Evolutionary conservation across 2,888 invertebrate genomes (phyloP), one percentile per base, ranked within the genome.

Genomic region (Oscheius sp.): DNA sequence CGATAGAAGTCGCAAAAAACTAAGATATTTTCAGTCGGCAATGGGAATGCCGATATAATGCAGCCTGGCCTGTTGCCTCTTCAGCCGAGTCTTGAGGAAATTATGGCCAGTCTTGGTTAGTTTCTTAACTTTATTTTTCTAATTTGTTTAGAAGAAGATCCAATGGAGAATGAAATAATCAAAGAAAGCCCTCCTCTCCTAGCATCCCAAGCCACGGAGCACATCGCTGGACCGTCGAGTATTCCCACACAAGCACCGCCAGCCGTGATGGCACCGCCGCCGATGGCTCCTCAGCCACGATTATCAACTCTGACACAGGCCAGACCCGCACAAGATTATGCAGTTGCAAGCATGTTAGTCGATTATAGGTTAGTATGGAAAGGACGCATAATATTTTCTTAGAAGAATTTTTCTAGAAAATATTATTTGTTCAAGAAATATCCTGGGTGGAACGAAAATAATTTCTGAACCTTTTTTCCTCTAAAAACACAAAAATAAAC

Each of bases 41-140:
- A 49, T 36, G 87, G 87, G 56, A 92, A 82, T 65, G 82, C 86
- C 5, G 86, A 98, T 89, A 94, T 97, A 86, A 95, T 98, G 87
- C 98, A 98, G 89, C 98, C 98, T 62, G 95, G 95, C 86, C 90
- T 98, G 85, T 93, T 95, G 44, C 95, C 96, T 64, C 89, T 98
- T 71, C 97, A 98, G 88, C 97, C 98, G 75, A 94, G 81, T 49
- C 70, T 86, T 41, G 86, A 86, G 49, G 86, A 86, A 50, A 86
- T 86, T 33, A 86, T 84, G 82, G 68, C 70, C 28, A 64, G 68
- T 4, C 49, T 77, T 2, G 67, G 65, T 41, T 59, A 67, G 36
- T 65, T n/a, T n/a, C n/a, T n/a, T n/a, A n/a, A n/a, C n/a, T 56
- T 47, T 6, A 6, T 41, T 20, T 22, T 56, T 56, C 38, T 28